phyloP scores from a whole-genome alignment of 1,140 invertebrate genomes.

The Tenebrio molitor region DNA sequence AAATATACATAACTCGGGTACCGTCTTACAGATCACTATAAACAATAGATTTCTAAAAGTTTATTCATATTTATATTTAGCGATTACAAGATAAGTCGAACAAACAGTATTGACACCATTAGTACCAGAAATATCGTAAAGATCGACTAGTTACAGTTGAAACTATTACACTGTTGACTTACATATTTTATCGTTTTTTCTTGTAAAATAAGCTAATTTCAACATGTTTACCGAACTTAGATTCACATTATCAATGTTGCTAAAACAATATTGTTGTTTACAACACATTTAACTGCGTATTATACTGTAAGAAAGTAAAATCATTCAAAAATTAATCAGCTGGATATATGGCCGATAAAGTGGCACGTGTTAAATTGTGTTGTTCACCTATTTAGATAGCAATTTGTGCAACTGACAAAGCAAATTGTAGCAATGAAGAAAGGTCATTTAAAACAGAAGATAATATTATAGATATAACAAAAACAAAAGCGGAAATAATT shows the following conservation, averaged over 20 bases:
- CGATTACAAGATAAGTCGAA: constrained; percentile 21
- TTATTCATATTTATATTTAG: constrained; percentile 28
- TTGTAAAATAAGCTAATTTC: constrained; percentile 20
- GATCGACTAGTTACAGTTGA: constrained; percentile 1
- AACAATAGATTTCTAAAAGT: constrained; percentile 34
- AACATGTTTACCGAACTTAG: constrained; percentile 14
- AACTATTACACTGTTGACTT: no score
- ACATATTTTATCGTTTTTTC: constrained; percentile 3
- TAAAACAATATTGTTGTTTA: constrained; percentile 35
- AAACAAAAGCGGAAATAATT: neutral
- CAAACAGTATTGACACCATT: constrained; percentile 38
- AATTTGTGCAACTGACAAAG: no score
- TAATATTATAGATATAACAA: neutral
- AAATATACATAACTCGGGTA: neutral
- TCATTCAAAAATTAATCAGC: neutral
- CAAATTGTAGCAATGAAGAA: no score
- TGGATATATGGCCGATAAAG: neutral
- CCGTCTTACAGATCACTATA: neutral
- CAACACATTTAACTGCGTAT: constrained; percentile 1
- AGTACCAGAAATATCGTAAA: constrained; percentile 4
- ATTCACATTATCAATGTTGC: constrained; percentile 3
- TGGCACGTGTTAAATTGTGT: constrained; percentile 7
- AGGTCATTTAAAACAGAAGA: no score
- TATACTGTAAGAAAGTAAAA: constrained; percentile 2
- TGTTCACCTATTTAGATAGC: no score